Percentiles rank a stretch among this genome's conserved stretches.
Conservation (phyloP, 2,797 vertebrate genomes). For the Taenioides sp. region DNA sequence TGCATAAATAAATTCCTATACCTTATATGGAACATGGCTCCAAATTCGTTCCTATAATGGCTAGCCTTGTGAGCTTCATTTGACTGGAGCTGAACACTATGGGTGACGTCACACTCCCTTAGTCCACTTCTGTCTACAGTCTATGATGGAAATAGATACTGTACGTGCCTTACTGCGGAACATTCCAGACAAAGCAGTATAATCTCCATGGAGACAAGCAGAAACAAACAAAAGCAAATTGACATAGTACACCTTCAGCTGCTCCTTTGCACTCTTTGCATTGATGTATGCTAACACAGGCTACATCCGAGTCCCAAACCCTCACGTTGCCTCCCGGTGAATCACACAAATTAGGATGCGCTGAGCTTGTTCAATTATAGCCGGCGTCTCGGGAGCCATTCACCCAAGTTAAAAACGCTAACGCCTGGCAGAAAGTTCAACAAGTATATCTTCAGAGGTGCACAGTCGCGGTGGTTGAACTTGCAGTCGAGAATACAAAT, state of each 20-base stretch:
- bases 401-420: slow-evolving; percentile 6
- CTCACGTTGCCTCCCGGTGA: background rate
- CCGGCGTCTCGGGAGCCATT: background rate
- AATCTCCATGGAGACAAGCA: background rate
- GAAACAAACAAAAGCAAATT: no score
- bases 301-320: background rate
- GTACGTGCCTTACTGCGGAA: no score
- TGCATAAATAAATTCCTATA: no score
- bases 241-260: no score
- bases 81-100: no score
- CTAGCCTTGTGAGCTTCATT: no score
- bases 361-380: slow-evolving; percentile 1
- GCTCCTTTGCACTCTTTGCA: background rate
- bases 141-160: no score
- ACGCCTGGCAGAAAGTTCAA: slow-evolving; percentile 7
- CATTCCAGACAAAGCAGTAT: no score
- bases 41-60: no score
- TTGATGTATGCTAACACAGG: background rate
- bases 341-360: background rate
- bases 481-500: background rate
- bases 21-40: no score
- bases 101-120: no score
- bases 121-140: no score
- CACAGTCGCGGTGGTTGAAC: background rate
- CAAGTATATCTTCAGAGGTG: slow-evolving; percentile 1